Conservation (phyloP, 2,797 vertebrate species). For the Staurois parvus region DNA sequence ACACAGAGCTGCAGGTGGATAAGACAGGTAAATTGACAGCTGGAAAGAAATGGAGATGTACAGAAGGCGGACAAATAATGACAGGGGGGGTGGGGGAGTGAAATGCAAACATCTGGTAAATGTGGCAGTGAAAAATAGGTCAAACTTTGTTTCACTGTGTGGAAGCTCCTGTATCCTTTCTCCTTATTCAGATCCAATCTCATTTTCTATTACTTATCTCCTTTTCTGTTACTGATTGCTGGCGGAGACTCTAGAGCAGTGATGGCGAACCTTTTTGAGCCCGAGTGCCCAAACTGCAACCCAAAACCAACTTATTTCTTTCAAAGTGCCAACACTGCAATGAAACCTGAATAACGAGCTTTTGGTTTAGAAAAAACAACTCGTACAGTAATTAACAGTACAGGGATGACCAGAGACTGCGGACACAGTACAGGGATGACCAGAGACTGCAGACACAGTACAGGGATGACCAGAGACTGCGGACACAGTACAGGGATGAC, state of each 20-base stretch:
- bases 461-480: too few relatives aligned
- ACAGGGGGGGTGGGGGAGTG: not conserved
- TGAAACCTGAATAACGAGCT: too few relatives aligned
- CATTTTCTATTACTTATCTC: not conserved
- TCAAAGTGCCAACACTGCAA: too few relatives aligned
- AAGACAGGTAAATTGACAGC: constrained; percentile 26
- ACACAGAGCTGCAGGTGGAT: not conserved
- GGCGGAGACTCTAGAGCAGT: not conserved
- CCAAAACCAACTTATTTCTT: too few relatives aligned
- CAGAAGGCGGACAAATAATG: constrained; percentile 16
- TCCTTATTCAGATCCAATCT: constrained; percentile 1
- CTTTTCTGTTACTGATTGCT: constrained; percentile 1
- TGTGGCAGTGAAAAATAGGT: constrained; percentile 11
- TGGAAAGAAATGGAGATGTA: constrained; percentile 16
- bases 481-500: too few relatives aligned
- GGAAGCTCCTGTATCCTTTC: not conserved
- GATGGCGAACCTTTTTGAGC: too few relatives aligned
- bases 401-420: too few relatives aligned
- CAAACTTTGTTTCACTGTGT: constrained; percentile 9
- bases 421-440: too few relatives aligned
- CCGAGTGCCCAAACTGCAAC: too few relatives aligned
- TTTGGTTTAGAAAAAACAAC: too few relatives aligned
- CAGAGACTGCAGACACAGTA: too few relatives aligned
- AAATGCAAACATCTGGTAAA: constrained; percentile 37
- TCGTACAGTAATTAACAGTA: too few relatives aligned